Percentiles rank a stretch among this genome's conserved stretches.
These are phyloP conservation scores for Lepidonotus clava DNA, from an alignment of 2,888 invertebrate species.

Conservation along the genomic window DNA sequence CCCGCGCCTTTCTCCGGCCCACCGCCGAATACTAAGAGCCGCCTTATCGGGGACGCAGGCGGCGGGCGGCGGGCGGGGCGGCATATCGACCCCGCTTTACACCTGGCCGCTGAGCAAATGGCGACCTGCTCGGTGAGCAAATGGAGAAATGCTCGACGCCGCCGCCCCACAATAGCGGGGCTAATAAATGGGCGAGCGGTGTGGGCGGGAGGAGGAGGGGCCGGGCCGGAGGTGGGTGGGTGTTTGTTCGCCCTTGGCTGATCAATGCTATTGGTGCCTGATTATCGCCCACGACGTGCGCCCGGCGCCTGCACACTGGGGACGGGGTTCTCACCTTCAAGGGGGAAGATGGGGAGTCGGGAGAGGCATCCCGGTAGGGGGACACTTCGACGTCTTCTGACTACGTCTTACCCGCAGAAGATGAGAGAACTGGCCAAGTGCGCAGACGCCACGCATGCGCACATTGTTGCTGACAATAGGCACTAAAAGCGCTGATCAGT, in stretches of 20 bases:
- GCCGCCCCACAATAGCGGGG: constrained; percentile 1
- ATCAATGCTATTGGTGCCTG: neutral
- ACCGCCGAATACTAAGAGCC: neutral
- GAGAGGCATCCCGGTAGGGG: no score
- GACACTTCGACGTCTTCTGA: no score
- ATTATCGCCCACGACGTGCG: neutral
- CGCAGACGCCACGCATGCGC: no score
- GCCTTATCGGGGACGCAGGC: neutral
- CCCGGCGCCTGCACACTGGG: neutral
- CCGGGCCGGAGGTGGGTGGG: neutral
- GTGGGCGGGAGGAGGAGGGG: neutral
- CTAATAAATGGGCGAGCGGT: neutral
- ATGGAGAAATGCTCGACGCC: neutral
- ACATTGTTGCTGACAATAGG: no score
- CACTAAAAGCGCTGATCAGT: no score
- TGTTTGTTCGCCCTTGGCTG: neutral
- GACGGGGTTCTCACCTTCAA: no score
- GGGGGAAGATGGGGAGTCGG: no score
- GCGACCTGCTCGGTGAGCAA: constrained; percentile 16
- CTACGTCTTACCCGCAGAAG: no score
- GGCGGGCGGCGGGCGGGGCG: neutral
- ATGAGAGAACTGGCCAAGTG: no score
- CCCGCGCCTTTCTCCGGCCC: neutral
- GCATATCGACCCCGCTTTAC: constrained; percentile 5
- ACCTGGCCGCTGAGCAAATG: constrained; percentile 24